Conservation (phyloP, 2,888 invertebrate species). For the Bellardia pandia region DNA sequence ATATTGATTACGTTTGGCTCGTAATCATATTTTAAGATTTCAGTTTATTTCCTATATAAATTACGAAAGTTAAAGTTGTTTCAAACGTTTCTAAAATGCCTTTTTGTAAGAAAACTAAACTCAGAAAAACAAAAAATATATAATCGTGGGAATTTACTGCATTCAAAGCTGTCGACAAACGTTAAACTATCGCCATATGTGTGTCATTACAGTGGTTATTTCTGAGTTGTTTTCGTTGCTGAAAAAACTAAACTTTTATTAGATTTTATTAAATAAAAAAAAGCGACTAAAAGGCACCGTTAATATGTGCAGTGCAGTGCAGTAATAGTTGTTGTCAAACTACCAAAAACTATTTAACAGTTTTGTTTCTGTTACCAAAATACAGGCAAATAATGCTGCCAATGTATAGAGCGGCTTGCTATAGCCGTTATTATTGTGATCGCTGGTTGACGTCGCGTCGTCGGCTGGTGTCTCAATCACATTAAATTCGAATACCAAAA, state of each 20-base stretch:
- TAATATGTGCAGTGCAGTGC: constrained; percentile 44
- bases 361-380: constrained; percentile 19
- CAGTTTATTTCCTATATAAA: constrained; percentile 57
- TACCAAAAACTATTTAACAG: constrained; percentile 66
- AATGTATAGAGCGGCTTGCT: constrained; percentile 27
- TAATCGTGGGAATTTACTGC: constrained; percentile 63
- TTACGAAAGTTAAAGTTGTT: constrained; percentile 41
- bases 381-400: constrained; percentile 47
- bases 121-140: constrained; percentile 9
- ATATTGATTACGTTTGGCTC: constrained; percentile 18
- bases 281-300: constrained; percentile 65
- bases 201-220: constrained; percentile 51
- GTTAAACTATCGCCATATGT: constrained; percentile 39
- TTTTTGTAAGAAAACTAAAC: constrained; percentile 12
- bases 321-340: background rate
- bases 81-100: constrained; percentile 5
- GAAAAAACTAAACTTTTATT: constrained; percentile 72
- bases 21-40: constrained; percentile 52
- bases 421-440: constrained; percentile 51
- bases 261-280: constrained; percentile 71
- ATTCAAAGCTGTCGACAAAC: constrained; percentile 47
- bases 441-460: constrained; percentile 24
- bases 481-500: constrained; percentile 64
- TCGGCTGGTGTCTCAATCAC: constrained; percentile 68
- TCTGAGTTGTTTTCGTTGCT: constrained; percentile 17